Evolutionary conservation across 2,113 vertebrate genomes (phyloP).

Genomic region (Tragelaphus buxtoni): DNA sequence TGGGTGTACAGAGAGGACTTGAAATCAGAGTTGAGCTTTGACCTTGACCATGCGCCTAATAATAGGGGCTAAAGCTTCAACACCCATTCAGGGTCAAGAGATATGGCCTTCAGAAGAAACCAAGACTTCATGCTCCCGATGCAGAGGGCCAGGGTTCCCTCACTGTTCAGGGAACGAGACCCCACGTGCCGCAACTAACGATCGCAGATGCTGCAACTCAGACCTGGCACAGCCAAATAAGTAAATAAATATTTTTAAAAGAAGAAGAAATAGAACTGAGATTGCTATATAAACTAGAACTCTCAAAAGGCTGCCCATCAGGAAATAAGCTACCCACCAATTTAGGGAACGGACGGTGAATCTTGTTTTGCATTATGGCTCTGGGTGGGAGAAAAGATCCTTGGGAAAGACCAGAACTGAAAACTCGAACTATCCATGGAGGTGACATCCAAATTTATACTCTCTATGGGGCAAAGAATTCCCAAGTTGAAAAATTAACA

Average conservation of each 20-base stretch:
- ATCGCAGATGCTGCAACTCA: neutral
- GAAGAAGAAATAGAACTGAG: neutral
- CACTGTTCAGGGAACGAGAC: neutral
- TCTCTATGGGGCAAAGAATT: neutral
- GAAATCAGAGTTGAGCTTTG: neutral
- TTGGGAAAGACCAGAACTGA: neutral
- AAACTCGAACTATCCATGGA: neutral
- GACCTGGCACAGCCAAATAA: neutral
- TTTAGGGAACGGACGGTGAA: neutral
- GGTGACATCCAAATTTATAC: neutral
- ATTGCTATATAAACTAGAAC: neutral
- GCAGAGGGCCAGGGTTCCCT: neutral
- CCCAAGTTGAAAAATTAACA: neutral
- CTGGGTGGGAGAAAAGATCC: neutral
- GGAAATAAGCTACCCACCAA: neutral
- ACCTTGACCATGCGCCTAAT: neutral
- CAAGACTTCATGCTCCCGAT: neutral
- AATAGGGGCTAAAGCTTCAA: neutral
- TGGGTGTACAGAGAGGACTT: neutral
- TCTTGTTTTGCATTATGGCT: neutral
- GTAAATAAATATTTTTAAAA: neutral
- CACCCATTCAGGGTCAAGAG: neutral
- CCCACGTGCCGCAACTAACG: accelerated
- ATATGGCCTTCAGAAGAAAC: neutral
- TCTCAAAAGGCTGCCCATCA: neutral